These are phyloP conservation scores for Heliconius hewitsoni DNA, from an alignment of 1,140 invertebrate genomes.

Conservation along the genomic window DNA sequence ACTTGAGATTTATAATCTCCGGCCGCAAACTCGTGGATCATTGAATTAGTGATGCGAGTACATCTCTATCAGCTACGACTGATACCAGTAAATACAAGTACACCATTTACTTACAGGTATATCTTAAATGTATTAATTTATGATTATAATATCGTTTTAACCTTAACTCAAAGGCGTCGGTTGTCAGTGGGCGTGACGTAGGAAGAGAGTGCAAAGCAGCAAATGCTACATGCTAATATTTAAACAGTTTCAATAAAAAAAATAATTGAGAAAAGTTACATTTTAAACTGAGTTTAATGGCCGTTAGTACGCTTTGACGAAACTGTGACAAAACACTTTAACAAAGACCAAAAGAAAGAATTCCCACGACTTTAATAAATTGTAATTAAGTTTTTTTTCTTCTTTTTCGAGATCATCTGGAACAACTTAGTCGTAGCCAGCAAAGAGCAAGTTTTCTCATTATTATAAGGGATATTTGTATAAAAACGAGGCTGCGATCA, in stretches of 20 bases:
- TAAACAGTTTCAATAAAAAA: too few relatives aligned
- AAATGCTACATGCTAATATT: too few relatives aligned
- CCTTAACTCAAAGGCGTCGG: neutral
- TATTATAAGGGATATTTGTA: slow-evolving; percentile 76
- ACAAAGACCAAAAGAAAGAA: slow-evolving; percentile 36
- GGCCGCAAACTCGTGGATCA: slow-evolving; percentile 56
- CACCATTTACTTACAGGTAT: slow-evolving; percentile 33
- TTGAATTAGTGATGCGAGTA: slow-evolving; percentile 53
- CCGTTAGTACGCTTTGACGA: slow-evolving; percentile 30
- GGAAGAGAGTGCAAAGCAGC: too few relatives aligned
- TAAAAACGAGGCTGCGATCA: slow-evolving; percentile 67
- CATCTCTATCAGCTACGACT: slow-evolving; percentile 32
- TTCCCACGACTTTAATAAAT: slow-evolving; percentile 54
- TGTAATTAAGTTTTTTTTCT: slow-evolving; percentile 63
- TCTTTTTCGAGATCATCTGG: slow-evolving; percentile 66
- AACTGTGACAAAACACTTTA: slow-evolving; percentile 38
- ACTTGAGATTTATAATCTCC: slow-evolving; percentile 69
- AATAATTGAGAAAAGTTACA: too few relatives aligned
- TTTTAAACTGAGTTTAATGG: slow-evolving; percentile 28
- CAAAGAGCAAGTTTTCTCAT: slow-evolving; percentile 75
- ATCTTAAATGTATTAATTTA: slow-evolving; percentile 11
- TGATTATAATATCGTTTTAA: slow-evolving; percentile 11
- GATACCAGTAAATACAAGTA: slow-evolving; percentile 29
- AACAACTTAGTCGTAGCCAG: slow-evolving; percentile 55
- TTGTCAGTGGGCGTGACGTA: neutral